Base-by-base conservation (phyloP, 2,888 invertebrate species). In the Thecophora atra region DNA sequence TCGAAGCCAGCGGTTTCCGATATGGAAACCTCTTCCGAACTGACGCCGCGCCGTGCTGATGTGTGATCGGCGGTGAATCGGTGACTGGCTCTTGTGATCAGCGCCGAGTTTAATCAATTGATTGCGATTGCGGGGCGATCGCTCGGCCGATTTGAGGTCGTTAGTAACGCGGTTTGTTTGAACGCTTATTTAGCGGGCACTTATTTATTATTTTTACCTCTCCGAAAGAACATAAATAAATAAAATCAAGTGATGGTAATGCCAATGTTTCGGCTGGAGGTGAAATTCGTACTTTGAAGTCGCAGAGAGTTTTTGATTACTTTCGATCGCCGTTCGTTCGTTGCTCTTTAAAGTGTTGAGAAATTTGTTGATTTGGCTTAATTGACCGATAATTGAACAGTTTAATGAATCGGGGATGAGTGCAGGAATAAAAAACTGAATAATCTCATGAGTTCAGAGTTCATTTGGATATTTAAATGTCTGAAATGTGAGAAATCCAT, bases 301-400 rank as follows among this genome's bases (percentile, higher is more conserved):
- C 11, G 37, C 42, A 65, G 65, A n/a, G 37, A 37, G 11, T 37
- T 37, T 37, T 6, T 37, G 2, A 37, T 1, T 37, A 8, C 11
- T 37, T 37, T 11, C 11, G 37, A 37, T 37, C 37, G 37, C 37
- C 37, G 37, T 11, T 37, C 37, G 37, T 8, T 37, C 37, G 37
- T 37, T 37, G 6, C 30, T 65, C 51, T 67, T 78, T 79, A 77
- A 83, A 81, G 84, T 83, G 83, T 83, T 84, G 81, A 80, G 82
- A 84, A 83, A 83, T 84, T 83, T 83, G 83, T 84, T 69, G 80
- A 83, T 37, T 37, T 37, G 37, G 79, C 78, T 80, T 83, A 82
- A 83, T 83, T 83, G 82, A 37, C 6, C 69, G 52, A 64, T 71
- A 76, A 78, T 67, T 76, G 74, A 69, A 51, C 60, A 19, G 44